Conservation (phyloP, 2,797 vertebrate genomes). For the Gymnocypris eckloni region DNA sequence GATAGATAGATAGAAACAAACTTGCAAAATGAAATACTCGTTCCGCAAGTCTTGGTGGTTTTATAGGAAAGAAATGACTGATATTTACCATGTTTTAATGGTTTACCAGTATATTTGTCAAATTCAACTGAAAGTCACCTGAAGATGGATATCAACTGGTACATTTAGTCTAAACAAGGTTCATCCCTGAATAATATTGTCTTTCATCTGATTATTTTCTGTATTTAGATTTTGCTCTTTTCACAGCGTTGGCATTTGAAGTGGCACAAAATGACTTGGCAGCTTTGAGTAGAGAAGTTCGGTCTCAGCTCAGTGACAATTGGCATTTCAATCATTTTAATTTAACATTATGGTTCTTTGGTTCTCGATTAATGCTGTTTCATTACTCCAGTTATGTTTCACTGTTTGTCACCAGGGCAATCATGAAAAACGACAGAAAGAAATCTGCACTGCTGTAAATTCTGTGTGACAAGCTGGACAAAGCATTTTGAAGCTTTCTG, state of each 20-base stretch:
- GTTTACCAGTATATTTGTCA: constrained; percentile 15
- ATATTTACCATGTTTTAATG: constrained; percentile 48
- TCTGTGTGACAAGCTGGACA: constrained; percentile 24
- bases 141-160: constrained; percentile 8
- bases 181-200: background rate
- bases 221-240: background rate
- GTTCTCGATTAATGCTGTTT: background rate
- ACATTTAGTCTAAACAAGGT: background rate
- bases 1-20: background rate
- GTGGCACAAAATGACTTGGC: constrained; percentile 11
- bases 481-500: background rate
- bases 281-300: constrained; percentile 13
- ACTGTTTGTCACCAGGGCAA: background rate
- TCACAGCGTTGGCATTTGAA: background rate
- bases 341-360: constrained; percentile 3
- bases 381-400: constrained; percentile 11
- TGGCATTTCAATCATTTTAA: background rate
- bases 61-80: background rate
- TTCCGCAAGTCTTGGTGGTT: background rate
- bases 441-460: constrained; percentile 12
- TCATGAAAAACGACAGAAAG: constrained; percentile 6
- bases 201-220: background rate
- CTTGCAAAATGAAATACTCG: background rate
- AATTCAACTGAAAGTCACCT: background rate
- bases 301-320: background rate